Evolutionary conservation across 2,113 vertebrate genomes (phyloP).

Genomic region (Vulpes lagopus): DNA sequence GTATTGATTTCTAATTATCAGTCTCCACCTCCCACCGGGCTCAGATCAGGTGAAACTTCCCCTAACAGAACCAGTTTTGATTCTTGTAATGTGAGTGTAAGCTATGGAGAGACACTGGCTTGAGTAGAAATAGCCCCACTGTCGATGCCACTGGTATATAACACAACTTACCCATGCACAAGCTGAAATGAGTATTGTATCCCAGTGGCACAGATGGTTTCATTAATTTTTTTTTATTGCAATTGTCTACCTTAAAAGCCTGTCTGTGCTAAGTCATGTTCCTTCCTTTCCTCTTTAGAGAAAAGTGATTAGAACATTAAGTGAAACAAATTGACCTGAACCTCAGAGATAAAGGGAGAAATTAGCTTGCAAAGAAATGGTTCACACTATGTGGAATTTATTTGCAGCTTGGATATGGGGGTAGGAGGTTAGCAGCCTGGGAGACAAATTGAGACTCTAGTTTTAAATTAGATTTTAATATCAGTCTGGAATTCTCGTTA

Average conservation of each 20-base stretch:
- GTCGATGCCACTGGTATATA: background rate
- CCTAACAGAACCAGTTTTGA: background rate
- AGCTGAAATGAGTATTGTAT: slow-evolving; percentile 5
- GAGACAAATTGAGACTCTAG: slow-evolving; percentile 47
- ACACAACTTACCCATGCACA: background rate
- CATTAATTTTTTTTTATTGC: slow-evolving; percentile 51
- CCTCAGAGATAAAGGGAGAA: slow-evolving; percentile 56
- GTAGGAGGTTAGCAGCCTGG: background rate
- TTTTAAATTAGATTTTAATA: slow-evolving; percentile 65
- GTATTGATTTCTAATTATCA: background rate
- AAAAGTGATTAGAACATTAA: slow-evolving; percentile 68
- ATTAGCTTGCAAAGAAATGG: slow-evolving; percentile 48
- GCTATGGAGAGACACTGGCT: background rate
- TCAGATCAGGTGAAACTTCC: background rate
- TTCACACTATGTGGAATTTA: slow-evolving; percentile 54
- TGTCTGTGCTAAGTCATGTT: background rate
- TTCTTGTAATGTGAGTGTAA: background rate
- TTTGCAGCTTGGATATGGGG: slow-evolving; percentile 11
- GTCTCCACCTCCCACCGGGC: background rate
- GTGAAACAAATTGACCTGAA: slow-evolving; percentile 55
- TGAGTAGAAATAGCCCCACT: background rate
- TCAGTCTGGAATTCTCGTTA: slow-evolving; percentile 46
- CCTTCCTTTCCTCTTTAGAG: slow-evolving; percentile 60
- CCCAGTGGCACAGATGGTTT: background rate
- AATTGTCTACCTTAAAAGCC: background rate